Percentiles rank a stretch among this genome's conserved stretches.
Conservation (phyloP, 1,140 invertebrate species). For the Pantala flavescens region DNA sequence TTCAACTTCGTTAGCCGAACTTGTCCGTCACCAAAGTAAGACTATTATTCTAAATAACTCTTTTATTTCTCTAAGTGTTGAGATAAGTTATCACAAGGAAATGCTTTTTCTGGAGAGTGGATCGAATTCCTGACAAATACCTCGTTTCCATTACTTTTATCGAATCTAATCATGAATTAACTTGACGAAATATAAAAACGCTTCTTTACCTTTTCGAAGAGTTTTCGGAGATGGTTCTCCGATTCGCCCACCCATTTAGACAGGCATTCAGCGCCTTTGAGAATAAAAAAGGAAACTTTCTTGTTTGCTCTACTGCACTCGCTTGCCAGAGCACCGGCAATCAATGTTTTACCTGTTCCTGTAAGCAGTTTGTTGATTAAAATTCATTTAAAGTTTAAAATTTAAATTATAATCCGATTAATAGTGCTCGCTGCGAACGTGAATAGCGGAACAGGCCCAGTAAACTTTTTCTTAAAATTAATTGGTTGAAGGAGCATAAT, state of each 20-base stretch:
- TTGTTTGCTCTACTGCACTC: slow-evolving; percentile 38
- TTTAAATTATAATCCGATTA: not conserved
- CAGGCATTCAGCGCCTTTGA: slow-evolving; percentile 42
- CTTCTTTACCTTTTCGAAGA: slow-evolving; percentile 35
- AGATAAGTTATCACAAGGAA: no score
- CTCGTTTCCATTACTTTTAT: no score
- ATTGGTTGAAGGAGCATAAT: slow-evolving; percentile 15
- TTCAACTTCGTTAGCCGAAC: no score
- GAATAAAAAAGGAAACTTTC: slow-evolving; percentile 41
- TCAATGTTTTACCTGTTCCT: slow-evolving; percentile 46
- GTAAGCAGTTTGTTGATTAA: not conserved
- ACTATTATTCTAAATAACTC: no score
- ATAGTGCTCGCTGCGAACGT: not conserved
- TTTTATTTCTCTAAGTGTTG: no score
- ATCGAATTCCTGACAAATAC: no score
- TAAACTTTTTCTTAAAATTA: slow-evolving; percentile 16
- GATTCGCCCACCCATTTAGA: slow-evolving; percentile 46
- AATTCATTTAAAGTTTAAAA: not conserved
- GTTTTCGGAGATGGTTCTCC: slow-evolving; percentile 39
- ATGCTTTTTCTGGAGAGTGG: no score
- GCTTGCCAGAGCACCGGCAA: slow-evolving; percentile 40
- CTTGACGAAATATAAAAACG: no score
- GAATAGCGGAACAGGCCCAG: slow-evolving; percentile 14
- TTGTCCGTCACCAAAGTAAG: no score
- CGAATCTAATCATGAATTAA: no score